Base-by-base conservation (phyloP, 2,113 vertebrate species). In the Neotoma lepida region DNA sequence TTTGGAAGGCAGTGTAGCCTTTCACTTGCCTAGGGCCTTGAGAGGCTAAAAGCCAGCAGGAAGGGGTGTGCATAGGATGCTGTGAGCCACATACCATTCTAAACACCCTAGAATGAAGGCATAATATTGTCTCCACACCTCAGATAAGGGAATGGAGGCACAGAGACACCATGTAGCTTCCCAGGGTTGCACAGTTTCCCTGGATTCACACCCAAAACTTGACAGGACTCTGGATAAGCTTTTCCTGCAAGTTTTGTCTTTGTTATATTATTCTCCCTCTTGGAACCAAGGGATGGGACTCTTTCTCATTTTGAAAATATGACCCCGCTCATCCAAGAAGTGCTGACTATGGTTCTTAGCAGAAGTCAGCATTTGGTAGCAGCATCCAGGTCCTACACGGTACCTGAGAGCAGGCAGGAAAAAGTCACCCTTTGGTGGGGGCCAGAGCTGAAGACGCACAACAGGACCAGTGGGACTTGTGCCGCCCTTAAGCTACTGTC, bases 381-480 rank as follows among this genome's bases (percentile, higher is more conserved):
- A 15, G 13, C 0, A 15, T 35, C 14, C 86, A 63, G 30, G 26
- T 1, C 41, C 71, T 35, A 54, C 1, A 4, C 0, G 41, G 35
- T 0, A 2, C 10, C 84, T 56, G 12, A 1, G 0, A 68, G 70
- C 4, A 14, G 39, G 14, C 56, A 30, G 26, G 56, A 49, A 26
- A 74, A 87, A 44, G 56, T 13, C 6, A 12, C 24, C 44, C 0
- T 24, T 64, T 24, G 24, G 17, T 12, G 51, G 73, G 2, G 22
- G 13, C 35, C n/a, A 13, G 6, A 6, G 20, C 28, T 9, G 10
- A n/a, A 33, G 58, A 33, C 24, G 24, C 22, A 49, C 0, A 1
- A 6, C 22, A 4, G 2, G 17, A 15, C 46, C 35, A 4, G 0
- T 0, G 1, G 20, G 14, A 22, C 46, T 6, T 1, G 3, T 56